Conservation (phyloP, 2,113 vertebrate species). For the Panthera leo region DNA sequence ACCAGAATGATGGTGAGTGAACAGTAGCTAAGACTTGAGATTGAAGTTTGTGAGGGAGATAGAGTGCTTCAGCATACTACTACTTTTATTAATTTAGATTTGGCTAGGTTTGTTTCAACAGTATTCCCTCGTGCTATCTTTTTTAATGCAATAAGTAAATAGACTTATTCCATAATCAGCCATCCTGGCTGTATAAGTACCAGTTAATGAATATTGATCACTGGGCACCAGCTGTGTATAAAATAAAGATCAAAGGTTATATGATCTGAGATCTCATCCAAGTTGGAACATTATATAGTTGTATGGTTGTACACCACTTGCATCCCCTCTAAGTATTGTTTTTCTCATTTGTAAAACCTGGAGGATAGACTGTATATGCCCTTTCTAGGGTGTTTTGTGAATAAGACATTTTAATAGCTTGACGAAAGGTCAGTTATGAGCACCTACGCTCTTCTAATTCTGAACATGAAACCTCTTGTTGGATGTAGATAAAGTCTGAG, state of each 20-base stretch:
- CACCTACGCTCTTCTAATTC: background rate
- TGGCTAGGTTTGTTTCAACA: constrained; percentile 11
- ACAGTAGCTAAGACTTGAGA: background rate
- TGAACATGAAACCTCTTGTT: background rate
- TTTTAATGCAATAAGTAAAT: background rate
- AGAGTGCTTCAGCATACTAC: background rate
- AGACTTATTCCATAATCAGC: background rate
- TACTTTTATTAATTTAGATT: constrained; percentile 22
- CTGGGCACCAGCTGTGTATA: background rate
- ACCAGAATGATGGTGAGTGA: constrained; percentile 15
- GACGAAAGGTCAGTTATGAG: background rate
- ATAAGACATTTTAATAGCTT: background rate
- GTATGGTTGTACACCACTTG: background rate
- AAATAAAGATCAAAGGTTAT: constrained; percentile 31
- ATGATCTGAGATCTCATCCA: background rate
- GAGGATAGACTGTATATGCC: background rate
- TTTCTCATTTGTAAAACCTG: constrained; percentile 15
- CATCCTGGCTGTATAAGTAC: background rate
- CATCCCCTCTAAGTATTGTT: background rate
- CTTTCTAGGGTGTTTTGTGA: background rate
- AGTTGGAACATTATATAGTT: background rate
- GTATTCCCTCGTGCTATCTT: background rate
- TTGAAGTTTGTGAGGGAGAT: background rate
- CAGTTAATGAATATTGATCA: background rate
- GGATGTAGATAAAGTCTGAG: background rate